A percentile compares a stretch with the other conserved stretches of the same genome.
These are phyloP conservation scores for Malurus cyaneus DNA, from an alignment of 2,113 vertebrate genomes.

Conservation along the genomic window DNA sequence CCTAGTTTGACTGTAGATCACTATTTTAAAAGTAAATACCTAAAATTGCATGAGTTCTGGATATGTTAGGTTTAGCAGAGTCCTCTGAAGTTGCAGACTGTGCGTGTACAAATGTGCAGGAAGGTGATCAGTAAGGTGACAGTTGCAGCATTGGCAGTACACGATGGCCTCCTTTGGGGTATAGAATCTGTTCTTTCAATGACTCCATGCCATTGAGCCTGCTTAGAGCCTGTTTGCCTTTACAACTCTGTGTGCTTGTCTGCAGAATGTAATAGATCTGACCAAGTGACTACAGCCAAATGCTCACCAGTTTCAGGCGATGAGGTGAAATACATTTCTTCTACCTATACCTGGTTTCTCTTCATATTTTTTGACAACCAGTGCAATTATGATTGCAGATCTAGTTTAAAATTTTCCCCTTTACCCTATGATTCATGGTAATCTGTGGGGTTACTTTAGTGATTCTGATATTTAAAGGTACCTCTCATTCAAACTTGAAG, in stretches of 20 bases:
- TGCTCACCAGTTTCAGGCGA: neutral
- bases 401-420: neutral
- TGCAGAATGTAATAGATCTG: neutral
- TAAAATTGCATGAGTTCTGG: neutral
- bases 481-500: neutral
- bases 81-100: neutral
- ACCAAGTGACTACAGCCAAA: neutral
- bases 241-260: neutral
- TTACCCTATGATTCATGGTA: neutral
- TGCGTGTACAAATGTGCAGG: fast-evolving
- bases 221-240: neutral
- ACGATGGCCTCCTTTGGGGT: neutral
- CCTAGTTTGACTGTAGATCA: neutral
- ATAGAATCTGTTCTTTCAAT: neutral
- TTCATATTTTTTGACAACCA: neutral
- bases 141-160: neutral
- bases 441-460: neutral
- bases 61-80: neutral
- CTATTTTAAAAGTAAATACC: neutral
- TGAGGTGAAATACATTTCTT: neutral
- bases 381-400: neutral
- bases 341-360: neutral
- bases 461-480: neutral
- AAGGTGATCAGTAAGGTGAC: neutral
- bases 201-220: neutral